Conservation (phyloP, 1,140 invertebrate genomes). For the Drosophila auraria region DNA sequence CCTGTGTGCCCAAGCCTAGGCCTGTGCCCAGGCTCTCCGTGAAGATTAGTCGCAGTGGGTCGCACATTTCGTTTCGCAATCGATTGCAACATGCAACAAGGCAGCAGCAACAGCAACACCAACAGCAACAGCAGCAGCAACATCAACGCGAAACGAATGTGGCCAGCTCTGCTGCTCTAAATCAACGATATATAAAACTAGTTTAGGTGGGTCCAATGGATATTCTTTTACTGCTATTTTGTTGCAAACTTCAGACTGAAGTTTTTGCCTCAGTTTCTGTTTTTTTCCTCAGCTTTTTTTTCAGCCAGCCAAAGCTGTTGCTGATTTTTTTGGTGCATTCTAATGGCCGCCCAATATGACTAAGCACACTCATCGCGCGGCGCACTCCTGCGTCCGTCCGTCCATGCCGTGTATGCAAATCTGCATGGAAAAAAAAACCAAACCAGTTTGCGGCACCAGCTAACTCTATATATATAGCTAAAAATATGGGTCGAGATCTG, state of each 20-base stretch:
- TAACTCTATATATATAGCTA: conserved; percentile 69
- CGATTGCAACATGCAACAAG: conserved; percentile 82
- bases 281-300: not conserved
- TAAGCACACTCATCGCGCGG: conserved; percentile 83
- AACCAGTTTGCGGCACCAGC: conserved; percentile 71
- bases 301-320: conserved; percentile 8
- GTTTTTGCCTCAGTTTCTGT: conserved; percentile 21
- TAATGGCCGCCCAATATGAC: conserved; percentile 85
- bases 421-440: conserved; percentile 30
- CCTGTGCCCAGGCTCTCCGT: conserved; percentile 45
- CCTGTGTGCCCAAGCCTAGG: conserved; percentile 5
- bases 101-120: conserved; percentile 46
- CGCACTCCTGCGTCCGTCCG: conserved; percentile 77
- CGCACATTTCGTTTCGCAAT: conserved; percentile 84
- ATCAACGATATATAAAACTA: conserved; percentile 80
- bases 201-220: conserved; percentile 84
- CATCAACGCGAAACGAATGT: conserved; percentile 76
- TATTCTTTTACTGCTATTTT: conserved; percentile 83
- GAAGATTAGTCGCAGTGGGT: conserved; percentile 83
- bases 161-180: conserved; percentile 72
- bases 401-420: conserved; percentile 83
- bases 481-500: conserved; percentile 84
- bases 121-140: conserved; percentile 36
- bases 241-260: conserved; percentile 59
- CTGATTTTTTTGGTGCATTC: conserved; percentile 69